These are phyloP conservation scores for Scopus umbretta DNA, from an alignment of 2,113 vertebrate species.

Conservation along the genomic window DNA sequence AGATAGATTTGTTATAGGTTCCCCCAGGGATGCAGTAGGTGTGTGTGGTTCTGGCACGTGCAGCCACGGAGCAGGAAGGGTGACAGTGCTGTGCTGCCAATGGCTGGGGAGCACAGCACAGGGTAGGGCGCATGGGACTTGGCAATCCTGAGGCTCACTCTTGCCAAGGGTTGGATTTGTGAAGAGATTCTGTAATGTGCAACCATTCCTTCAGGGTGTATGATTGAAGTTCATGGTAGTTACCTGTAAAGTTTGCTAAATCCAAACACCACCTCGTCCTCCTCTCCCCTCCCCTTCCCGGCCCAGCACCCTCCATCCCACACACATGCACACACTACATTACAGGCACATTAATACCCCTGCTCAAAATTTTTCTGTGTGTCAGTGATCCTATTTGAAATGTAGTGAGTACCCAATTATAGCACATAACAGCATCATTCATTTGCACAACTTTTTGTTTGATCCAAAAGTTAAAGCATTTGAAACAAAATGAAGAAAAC, in stretches of 20 bases:
- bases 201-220: neutral
- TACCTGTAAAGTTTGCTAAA: neutral
- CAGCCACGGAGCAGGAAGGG: neutral
- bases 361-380: neutral
- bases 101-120: neutral
- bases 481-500: conserved; percentile 39
- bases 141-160: neutral
- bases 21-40: neutral
- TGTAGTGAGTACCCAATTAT: neutral
- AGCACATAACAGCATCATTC: neutral
- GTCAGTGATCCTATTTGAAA: neutral
- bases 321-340: neutral
- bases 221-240: neutral
- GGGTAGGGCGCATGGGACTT: neutral
- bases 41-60: neutral
- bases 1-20: neutral
- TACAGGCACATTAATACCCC: neutral
- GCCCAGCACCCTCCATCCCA: neutral
- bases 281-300: accelerated
- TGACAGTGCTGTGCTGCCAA: neutral
- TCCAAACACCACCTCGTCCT: neutral
- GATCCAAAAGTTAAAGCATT: conserved; percentile 27
- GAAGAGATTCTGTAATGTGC: neutral
- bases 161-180: neutral
- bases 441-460: conserved; percentile 3